Evolutionary conservation across 2,113 vertebrate species (phyloP), one percentile per base, ranked within the genome.

Genomic region (Campylomormyrus numenius): DNA sequence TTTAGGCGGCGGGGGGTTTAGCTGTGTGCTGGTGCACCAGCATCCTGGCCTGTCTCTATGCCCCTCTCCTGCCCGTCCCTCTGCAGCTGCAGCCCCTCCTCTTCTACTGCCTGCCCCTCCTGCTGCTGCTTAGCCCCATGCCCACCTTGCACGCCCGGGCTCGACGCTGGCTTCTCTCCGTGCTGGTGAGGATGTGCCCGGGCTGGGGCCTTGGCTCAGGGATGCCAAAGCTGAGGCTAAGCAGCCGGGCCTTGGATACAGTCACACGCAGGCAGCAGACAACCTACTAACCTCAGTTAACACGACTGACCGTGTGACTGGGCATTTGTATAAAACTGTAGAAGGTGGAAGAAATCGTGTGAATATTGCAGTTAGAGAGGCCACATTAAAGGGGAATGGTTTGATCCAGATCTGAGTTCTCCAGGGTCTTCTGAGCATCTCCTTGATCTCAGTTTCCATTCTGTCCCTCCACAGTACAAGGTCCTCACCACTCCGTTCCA

Each of bases 1-100:
- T 77, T 17, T 90, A 94, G 94, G 56, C 92, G 49, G 91, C 93
- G 0, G 93, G 92, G 53, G 90, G 46, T 15, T 84, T 94, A 87
- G 92, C 92, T 8, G 90, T 94, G 80, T 92, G 91, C 88, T 94
- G 94, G 93, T 93, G 93, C 87, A 9, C 90, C 46, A 93, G 93
- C 50, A 48, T 94, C 21, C 87, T 94, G 88, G 92, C 91, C 53
- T 92, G 92, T 87, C 90, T 94, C 19, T 90, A 93, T 58, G 88
- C 91, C n/a, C 35, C 91, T 8, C 83, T 91, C 24, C 77, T 92
- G 86, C 87, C 90, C 17, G 88, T 91, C 42, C 91, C 92, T n/a
- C 90, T 87, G 48, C 91, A 92, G 49, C 91, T 92, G 31, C 92
- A 91, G 62, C 92, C 93, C 35, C 88, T 92, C 31, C 66, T 90